Evolutionary conservation across 1,140 invertebrate genomes (phyloP), one percentile per base, ranked within the genome.

Genomic region (Reticulitermes speratus): DNA sequence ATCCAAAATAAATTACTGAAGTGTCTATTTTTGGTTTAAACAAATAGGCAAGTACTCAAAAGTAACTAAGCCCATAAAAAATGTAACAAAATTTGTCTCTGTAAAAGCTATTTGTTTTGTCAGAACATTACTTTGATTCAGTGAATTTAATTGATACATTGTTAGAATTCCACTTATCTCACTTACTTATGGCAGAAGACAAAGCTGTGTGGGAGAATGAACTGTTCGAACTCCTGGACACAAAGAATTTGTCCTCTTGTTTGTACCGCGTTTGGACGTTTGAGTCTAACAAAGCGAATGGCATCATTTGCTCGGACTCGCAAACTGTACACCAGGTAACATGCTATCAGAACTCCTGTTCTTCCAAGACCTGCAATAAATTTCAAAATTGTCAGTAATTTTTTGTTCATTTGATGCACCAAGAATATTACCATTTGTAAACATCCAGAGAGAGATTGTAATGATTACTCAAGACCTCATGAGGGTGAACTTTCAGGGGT

Each of bases 271-370:
- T 94, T 93, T 0, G 96, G 95, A 83, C 96, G 91, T 91, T 95
- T 96, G 88, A 94, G 93, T 85, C 97, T 91, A n/a, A 98, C 95
- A 89, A 96, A 95, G 84, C 95, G 93, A 87, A 98, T 96, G 2
- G 96, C 96, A 87, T 97, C 96, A 89, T 95, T 95, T 3, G 96
- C 95, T 65, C 93, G 91, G 44, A 97, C 94, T 87, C 96, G 91
- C 88, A 96, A 93, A 48, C 94, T 94, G 90, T 96, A 97, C 23
- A 98, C 94, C 21, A 98, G 92, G 91, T 96, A 97, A 90, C 96
- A 97, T 1, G 96, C 95, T 87, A 98, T 97, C 25, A 98, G 91
- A 9, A 98, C 96, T 5, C 97, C 97, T 9, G 97, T 98, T 88
- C 97, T 92, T 5, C 97, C 97, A 83, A 96, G 90, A 88, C 95